phyloP scores from a whole-genome alignment of 1,140 invertebrate species.

The Elymnias hypermnestra region DNA sequence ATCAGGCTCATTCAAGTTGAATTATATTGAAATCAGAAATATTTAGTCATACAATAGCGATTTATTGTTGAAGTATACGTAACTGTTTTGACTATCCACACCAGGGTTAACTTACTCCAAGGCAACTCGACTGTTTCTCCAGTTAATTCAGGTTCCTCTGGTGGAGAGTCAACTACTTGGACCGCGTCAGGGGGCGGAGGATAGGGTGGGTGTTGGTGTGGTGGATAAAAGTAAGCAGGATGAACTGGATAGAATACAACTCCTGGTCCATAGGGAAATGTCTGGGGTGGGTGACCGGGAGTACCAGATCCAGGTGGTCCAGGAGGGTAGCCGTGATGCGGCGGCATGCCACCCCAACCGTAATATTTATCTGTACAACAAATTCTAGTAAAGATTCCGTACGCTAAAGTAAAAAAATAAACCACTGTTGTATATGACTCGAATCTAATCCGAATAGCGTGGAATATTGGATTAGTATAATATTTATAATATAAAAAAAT shows the following conservation, averaged over 20 bases:
- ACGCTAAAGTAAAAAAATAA: too few species aligned
- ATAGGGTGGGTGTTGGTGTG: constrained; percentile 22
- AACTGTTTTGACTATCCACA: constrained; percentile 5
- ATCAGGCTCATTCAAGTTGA: too few species aligned
- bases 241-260: constrained; percentile 55
- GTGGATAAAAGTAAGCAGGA: constrained; percentile 61
- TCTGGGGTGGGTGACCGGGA: constrained; percentile 30
- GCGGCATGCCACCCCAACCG: constrained; percentile 45
- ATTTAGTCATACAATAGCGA: too few species aligned
- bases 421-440: too few species aligned
- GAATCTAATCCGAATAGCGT: too few species aligned
- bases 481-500: too few species aligned
- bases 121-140: constrained; percentile 66
- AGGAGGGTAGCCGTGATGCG: constrained; percentile 41
- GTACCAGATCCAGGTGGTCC: constrained; percentile 28
- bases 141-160: constrained; percentile 49
- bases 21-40: too few species aligned
- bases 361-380: constrained; percentile 55
- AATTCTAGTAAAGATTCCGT: not conserved
- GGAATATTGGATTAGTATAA: too few species aligned
- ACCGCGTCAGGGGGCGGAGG: constrained; percentile 16
- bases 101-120: constrained; percentile 54
- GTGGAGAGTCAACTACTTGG: constrained; percentile 36
- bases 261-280: constrained; percentile 37
- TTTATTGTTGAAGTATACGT: constrained; percentile 14